Base-by-base conservation (phyloP, 2,113 vertebrate species). In the Bufo bufo region DNA sequence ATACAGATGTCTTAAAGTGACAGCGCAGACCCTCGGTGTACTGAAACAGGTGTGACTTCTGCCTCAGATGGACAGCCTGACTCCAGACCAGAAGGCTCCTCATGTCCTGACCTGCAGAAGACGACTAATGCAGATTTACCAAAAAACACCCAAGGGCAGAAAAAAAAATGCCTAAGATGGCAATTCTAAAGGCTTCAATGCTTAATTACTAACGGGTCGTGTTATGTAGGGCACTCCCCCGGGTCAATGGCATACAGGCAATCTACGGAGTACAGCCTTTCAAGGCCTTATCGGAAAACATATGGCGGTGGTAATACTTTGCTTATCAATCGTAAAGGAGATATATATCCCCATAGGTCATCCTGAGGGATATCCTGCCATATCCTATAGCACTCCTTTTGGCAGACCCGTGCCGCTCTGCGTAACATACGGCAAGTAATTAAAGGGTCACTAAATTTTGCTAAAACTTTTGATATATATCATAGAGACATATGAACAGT, bases 1-100 rank as follows among this genome's bases (percentile, higher is more conserved):
- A 7, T 66, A n/a, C 61, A 82, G 33, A 61, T 66, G 80, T 58
- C 56, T 45, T 61, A 43, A 81, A 58, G 82, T 16, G 82, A 66
- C 82, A 16, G 12, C 8, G 61, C 82, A 69, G 63, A 66, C 45
- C 8, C 3, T 19, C 4, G 4, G 14, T 9, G 63, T 1, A 23
- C 49, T 8, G 63, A 33, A 33, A 52, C 82, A 84, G 63, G 12
- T 84, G 82, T 52, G 63, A 71, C 54, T 56, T n/a, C 12, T 75
- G 23, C 10, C 49, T 50, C 10, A 17, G 61, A 20, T 50, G 61
- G 23, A 69, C 49, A 6, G 0, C 43, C 16, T 56, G 63, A 71
- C 23, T 45, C 23, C 20, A 88, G 58, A 88, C 56, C 81, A 84
- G 81, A 84, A 77, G 87, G 82, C 50, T 7, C 9, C n/a, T 61